Percentiles rank a stretch among this genome's conserved stretches.
phyloP scores from a whole-genome alignment of 2,797 vertebrate species.

The Tangara arthus region DNA sequence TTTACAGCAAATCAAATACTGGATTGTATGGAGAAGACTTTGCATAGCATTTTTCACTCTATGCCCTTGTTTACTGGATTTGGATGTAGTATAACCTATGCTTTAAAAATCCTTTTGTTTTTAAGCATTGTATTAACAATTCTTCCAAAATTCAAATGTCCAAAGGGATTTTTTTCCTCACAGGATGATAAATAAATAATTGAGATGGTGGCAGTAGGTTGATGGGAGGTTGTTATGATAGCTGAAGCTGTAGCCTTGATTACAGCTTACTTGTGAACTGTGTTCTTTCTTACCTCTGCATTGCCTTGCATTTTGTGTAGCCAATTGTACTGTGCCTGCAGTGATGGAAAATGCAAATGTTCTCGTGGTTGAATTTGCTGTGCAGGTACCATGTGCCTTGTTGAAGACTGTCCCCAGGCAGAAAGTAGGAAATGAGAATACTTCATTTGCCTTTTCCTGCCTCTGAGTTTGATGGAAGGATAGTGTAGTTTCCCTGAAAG shows the following conservation, averaged over 20 bases:
- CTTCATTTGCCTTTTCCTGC: background rate
- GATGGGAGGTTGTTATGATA: background rate
- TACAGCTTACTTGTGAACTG: background rate
- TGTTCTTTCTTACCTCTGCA: background rate
- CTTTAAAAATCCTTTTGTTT: background rate
- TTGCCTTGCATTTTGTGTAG: background rate
- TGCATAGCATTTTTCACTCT: background rate
- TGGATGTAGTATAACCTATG: background rate
- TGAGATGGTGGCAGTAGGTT: background rate
- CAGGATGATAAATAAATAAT: background rate
- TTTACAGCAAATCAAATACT: background rate
- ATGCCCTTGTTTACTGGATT: background rate
- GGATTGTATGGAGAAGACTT: background rate
- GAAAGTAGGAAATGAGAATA: background rate
- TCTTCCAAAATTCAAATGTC: background rate
- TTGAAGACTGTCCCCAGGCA: background rate
- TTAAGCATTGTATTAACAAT: background rate
- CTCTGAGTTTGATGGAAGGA: background rate
- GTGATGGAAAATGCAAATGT: background rate
- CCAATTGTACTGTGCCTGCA: fast-evolving
- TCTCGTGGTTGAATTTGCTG: background rate
- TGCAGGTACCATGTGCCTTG: background rate
- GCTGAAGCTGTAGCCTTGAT: background rate
- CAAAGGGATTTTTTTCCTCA: background rate
- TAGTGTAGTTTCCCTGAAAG: background rate